Evolutionary conservation across 2,888 invertebrate species (phyloP), one percentile per base, ranked within the genome.

Genomic region (Pilophorus perplexus): DNA sequence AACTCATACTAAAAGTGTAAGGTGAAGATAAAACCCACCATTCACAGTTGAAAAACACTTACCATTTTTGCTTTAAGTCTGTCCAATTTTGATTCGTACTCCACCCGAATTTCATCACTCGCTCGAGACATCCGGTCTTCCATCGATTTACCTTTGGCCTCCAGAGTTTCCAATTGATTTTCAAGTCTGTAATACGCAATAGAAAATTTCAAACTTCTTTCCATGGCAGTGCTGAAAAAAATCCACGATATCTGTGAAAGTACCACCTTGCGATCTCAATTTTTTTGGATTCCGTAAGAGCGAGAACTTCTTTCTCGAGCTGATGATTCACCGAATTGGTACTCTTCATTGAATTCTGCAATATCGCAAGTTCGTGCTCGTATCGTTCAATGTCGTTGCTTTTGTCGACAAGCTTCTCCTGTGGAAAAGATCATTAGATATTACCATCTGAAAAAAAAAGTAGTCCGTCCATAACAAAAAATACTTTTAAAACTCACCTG

Each of bases 61-160:
- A 62, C 62, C 44, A 62, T 46, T 48, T 62, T 62, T 12, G 16
- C 27, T 22, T 62, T 62, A 28, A 62, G 20, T 22, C 46, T 44
- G 5, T 33, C 48, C n/a, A 62, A 40, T 20, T 62, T 62, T 10
- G 28, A 22, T 33, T 62, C 62, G n/a, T 62, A 62, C 18, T 46
- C 46, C 6, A 33, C 12, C 4, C 33, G 46, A 10, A 62, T 3
- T 62, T 46, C 28, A 18, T 37, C 20, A 25, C 25, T 42, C 2
- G 42, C 27, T 1, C 42, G 42, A 2, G 42, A 25, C 33, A 33
- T 12, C 6, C 12, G 33, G 33, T 6, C 4, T 25, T 33, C 28
- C 6, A 4, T n/a, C 27, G n/a, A 18, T 46, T 46, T 46, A 10
- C 2, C 1, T 27, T 62, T 44, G 6, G 28, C 33, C 3, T 8